Evolutionary conservation across 2,113 vertebrate species (phyloP).

Genomic region (Heterotilapia buettikoferi): DNA sequence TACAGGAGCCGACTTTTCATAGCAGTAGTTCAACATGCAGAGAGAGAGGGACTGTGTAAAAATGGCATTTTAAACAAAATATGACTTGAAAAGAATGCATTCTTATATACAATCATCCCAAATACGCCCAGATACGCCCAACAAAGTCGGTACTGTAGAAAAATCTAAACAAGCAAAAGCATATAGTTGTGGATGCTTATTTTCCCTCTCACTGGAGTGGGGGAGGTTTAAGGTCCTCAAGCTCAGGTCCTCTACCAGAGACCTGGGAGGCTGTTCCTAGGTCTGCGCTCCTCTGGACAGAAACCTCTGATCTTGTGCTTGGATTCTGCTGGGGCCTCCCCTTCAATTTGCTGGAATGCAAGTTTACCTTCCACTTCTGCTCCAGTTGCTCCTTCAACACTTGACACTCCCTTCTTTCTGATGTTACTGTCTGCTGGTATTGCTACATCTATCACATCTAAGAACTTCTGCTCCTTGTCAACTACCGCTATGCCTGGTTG

Average conservation of each 20-base stretch:
- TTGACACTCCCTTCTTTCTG: background rate
- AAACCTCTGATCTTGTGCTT: background rate
- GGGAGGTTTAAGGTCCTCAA: background rate
- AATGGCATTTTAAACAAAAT: background rate
- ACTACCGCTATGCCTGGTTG: background rate
- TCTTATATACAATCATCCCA: accelerated
- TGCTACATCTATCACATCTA: background rate
- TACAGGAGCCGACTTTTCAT: background rate
- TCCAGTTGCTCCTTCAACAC: background rate
- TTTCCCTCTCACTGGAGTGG: accelerated
- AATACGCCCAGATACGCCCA: background rate
- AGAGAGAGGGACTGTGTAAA: background rate
- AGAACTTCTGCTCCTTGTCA: accelerated
- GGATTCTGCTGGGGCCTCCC: background rate
- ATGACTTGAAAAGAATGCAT: background rate
- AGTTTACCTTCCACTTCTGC: background rate
- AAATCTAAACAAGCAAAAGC: background rate
- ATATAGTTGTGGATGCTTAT: background rate
- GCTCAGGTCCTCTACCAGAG: background rate
- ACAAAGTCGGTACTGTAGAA: background rate
- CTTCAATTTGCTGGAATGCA: background rate
- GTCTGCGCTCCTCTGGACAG: background rate
- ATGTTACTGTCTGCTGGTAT: background rate
- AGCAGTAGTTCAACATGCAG: background rate
- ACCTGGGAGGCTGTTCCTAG: background rate